Evolutionary conservation across 1,140 invertebrate genomes (phyloP).

Genomic region (Procambarus virginalis): DNA sequence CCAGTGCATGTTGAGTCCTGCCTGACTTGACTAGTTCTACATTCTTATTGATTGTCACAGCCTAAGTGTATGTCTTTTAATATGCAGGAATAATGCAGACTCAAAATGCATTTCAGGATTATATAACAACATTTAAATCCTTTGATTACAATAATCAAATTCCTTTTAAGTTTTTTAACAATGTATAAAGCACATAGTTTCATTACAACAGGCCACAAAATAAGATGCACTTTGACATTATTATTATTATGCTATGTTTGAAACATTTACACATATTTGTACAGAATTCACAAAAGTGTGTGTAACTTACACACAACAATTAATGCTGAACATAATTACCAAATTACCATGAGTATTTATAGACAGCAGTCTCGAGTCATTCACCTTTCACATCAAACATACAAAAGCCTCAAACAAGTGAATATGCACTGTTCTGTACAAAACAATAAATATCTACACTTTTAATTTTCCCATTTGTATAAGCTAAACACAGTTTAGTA

Average conservation of each 20-base stretch:
- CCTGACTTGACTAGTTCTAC: background rate
- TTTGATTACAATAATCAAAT: too few species aligned
- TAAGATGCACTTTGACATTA: constrained; percentile 36
- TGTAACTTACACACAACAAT: background rate
- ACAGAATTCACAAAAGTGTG: background rate
- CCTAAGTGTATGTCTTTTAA: constrained; percentile 3
- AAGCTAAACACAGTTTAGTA: too few species aligned
- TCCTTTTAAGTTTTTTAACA: background rate
- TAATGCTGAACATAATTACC: background rate
- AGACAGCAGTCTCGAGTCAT: background rate
- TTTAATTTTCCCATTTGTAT: too few species aligned
- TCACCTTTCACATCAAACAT: background rate
- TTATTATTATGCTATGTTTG: background rate
- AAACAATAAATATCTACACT: too few species aligned
- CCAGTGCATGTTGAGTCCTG: background rate
- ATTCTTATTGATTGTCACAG: constrained; percentile 38
- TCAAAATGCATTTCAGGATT: background rate
- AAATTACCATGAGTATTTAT: background rate
- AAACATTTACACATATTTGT: constrained; percentile 18
- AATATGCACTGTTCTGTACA: background rate
- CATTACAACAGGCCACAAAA: constrained; percentile 18
- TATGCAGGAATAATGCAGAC: background rate
- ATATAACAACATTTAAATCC: background rate
- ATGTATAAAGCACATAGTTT: constrained; percentile 31
- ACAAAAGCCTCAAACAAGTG: background rate